Conservation (phyloP, 2,113 vertebrate genomes). For the Leucosticte australis region DNA sequence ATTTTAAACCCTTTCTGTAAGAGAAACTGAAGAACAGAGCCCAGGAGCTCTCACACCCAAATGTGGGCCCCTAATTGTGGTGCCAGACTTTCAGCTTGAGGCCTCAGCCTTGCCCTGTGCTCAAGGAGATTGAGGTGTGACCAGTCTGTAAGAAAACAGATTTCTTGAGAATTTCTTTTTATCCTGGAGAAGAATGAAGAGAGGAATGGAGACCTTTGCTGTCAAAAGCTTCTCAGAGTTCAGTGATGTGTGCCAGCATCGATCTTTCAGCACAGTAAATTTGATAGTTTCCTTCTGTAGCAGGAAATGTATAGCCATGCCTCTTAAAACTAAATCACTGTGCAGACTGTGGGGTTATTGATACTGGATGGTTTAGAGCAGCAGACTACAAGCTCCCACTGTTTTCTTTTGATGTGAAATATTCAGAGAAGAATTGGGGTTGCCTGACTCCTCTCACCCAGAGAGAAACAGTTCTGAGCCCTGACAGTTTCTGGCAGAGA, state of each 20-base stretch:
- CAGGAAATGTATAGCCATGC: background rate
- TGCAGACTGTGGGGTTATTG: background rate
- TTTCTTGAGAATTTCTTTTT: background rate
- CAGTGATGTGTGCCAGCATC: background rate
- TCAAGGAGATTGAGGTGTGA: background rate
- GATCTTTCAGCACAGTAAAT: background rate
- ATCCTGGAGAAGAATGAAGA: background rate
- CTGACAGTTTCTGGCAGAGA: background rate
- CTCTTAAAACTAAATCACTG: background rate
- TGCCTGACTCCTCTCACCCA: background rate
- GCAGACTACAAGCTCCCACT: background rate
- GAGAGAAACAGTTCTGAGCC: background rate
- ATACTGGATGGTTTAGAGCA: background rate
- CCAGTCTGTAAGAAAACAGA: background rate
- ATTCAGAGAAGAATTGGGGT: background rate
- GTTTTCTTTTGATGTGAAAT: background rate
- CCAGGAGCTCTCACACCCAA: background rate
- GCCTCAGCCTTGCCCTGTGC: background rate
- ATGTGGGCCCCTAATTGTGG: background rate
- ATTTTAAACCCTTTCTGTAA: background rate
- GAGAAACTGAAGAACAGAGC: background rate
- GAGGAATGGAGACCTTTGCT: background rate
- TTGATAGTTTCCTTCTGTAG: background rate
- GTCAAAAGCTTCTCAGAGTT: background rate
- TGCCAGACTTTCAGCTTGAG: background rate